Evolutionary conservation across 2,113 vertebrate genomes (phyloP).

Genomic region (Barbus barbus): DNA sequence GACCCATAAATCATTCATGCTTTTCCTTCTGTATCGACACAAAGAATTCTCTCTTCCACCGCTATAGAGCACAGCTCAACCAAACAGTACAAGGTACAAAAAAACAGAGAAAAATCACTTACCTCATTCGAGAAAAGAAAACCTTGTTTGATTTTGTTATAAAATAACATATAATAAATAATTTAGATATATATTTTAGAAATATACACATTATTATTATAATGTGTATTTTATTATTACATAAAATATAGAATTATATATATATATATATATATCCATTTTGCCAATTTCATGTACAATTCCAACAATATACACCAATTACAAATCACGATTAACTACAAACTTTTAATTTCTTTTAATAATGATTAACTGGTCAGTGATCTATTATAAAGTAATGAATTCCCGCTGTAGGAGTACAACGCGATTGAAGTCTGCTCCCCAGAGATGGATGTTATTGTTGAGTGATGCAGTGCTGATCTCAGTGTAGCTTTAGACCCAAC

Average conservation of each 20-base stretch:
- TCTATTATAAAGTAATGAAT: not conserved
- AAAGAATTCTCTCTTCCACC: conserved; percentile 39
- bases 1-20: conserved; percentile 56
- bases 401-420: not conserved
- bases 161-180: not conserved
- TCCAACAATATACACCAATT: not conserved
- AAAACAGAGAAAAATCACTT: not conserved
- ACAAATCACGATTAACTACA: not conserved
- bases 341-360: not conserved
- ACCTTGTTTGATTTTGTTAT: not conserved
- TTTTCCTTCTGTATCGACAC: conserved; percentile 51
- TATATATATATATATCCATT: too few species aligned
- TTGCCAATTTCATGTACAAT: too few species aligned
- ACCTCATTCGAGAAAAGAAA: not conserved
- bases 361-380: not conserved
- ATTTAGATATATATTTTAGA: not conserved
- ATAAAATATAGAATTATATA: not conserved
- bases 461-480: conserved; percentile 28
- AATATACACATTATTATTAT: not conserved
- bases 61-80: conserved; percentile 28
- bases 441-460: conserved; percentile 16
- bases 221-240: not conserved
- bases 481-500: conserved; percentile 50
- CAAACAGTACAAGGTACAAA: conserved; percentile 19
- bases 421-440: conserved; percentile 16